Conservation (phyloP, 2,113 vertebrate species). For the Rhodinocichla rosea region DNA sequence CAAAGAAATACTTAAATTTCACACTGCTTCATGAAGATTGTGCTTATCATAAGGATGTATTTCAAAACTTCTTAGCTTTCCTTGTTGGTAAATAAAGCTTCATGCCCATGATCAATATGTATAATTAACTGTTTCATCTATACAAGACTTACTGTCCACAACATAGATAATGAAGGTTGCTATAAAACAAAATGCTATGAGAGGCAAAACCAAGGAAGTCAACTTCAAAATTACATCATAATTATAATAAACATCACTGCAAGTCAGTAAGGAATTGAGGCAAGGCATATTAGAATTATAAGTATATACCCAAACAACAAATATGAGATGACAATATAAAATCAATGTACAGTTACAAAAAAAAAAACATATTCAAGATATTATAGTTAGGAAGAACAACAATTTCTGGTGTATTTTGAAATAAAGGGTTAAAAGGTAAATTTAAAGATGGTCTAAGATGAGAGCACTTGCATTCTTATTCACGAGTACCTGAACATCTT, state of each 20-base stretch:
- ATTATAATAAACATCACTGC: background rate
- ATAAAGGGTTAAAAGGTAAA: constrained; percentile 33
- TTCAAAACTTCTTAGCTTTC: background rate
- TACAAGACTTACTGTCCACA: background rate
- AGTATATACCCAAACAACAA: background rate
- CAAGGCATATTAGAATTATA: background rate
- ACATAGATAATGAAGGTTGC: background rate
- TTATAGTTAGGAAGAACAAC: background rate
- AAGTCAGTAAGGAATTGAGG: background rate
- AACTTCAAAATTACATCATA: background rate
- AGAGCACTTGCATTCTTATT: constrained; percentile 9
- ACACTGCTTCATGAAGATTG: fast-evolving
- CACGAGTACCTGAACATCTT: background rate
- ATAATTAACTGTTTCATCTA: background rate
- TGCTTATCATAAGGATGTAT: background rate
- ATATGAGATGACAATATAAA: background rate
- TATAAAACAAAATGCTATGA: background rate
- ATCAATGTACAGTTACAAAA: background rate
- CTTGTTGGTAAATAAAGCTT: background rate
- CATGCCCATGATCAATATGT: background rate
- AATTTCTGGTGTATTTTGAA: background rate
- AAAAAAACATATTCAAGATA: background rate
- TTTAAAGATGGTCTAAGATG: background rate
- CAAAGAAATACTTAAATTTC: background rate
- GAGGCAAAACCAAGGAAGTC: background rate